These are phyloP conservation scores for Steatornis caripensis DNA, from an alignment of 2,113 vertebrate genomes.

Conservation along the genomic window DNA sequence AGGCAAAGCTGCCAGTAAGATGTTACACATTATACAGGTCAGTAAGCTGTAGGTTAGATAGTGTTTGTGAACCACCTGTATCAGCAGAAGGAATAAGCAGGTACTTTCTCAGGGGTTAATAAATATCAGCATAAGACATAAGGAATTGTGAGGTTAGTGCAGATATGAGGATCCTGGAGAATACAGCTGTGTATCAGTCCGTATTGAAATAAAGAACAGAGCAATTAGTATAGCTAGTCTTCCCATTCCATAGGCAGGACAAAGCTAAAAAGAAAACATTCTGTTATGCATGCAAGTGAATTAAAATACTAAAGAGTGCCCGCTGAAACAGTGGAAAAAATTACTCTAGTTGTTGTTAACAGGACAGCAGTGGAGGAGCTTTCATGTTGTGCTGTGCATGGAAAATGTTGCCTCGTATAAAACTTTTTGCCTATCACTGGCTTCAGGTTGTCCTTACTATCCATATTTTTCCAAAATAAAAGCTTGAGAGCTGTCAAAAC, in stretches of 20 bases:
- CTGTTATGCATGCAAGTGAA: neutral
- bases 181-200: neutral
- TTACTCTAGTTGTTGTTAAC: neutral
- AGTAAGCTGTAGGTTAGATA: neutral
- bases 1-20: neutral
- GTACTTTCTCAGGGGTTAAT: neutral
- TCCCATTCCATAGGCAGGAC: neutral
- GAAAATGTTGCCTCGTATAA: neutral
- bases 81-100: neutral
- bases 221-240: neutral
- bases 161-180: neutral
- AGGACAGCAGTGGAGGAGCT: neutral
- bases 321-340: neutral
- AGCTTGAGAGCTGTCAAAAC: neutral
- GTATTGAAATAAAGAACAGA: neutral
- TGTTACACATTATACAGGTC: neutral
- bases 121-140: neutral
- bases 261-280: neutral
- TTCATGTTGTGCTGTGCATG: neutral
- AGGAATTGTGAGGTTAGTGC: neutral
- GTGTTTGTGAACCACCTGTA: neutral
- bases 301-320: neutral
- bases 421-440: neutral
- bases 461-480: neutral
- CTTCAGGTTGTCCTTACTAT: neutral